Conservation (phyloP, 2,797 vertebrate genomes). For the Lacerta viridis region DNA sequence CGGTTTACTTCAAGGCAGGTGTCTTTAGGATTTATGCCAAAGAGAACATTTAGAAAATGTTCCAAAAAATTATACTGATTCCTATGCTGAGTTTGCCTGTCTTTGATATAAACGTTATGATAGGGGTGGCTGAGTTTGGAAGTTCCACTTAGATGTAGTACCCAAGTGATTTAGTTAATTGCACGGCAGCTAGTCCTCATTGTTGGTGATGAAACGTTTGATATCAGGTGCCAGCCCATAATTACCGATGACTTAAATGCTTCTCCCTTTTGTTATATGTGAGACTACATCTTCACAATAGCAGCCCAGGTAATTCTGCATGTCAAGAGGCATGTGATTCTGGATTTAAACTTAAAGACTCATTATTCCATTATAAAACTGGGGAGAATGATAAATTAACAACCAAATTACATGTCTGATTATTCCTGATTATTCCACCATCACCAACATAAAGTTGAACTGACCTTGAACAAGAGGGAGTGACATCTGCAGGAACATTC, state of each 20-base stretch:
- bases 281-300: not conserved
- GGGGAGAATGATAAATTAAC: not conserved
- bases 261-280: not conserved
- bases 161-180: not conserved
- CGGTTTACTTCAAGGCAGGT: too few species aligned
- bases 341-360: not conserved
- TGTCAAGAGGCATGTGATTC: not conserved
- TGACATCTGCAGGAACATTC: not conserved
- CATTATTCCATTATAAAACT: not conserved
- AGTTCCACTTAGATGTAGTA: not conserved
- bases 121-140: too few species aligned
- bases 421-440: not conserved
- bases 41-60: not conserved
- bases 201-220: too few species aligned
- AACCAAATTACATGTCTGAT: not conserved
- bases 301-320: not conserved
- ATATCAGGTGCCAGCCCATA: not conserved
- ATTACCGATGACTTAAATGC: not conserved
- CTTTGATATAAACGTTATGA: not conserved
- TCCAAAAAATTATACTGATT: not conserved
- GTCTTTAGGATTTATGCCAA: not conserved
- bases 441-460: not conserved
- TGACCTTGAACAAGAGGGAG: not conserved
- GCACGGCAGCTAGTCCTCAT: not conserved
- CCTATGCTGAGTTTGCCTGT: not conserved